Evolutionary conservation across 2,888 invertebrate species (phyloP).

Genomic region (Orchestes rusci): DNA sequence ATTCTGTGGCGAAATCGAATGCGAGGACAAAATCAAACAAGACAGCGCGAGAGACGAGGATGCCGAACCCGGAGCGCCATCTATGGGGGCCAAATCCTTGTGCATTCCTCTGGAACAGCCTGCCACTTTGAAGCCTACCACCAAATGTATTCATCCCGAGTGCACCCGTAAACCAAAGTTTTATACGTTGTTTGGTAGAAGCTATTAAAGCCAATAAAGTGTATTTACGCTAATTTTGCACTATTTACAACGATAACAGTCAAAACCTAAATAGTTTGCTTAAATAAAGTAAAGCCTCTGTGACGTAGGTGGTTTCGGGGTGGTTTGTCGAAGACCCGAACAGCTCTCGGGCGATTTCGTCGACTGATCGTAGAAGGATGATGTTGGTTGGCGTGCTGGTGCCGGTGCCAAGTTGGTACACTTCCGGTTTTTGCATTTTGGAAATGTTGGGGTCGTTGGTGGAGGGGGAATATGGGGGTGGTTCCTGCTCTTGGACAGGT

Average conservation of each 20-base stretch:
- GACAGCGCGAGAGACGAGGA: slow-evolving; percentile 71
- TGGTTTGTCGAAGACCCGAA: slow-evolving; percentile 28
- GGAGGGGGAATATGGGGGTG: slow-evolving; percentile 24
- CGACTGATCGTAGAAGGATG: slow-evolving; percentile 33
- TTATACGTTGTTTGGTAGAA: slow-evolving; percentile 92
- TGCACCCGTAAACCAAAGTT: slow-evolving; percentile 74
- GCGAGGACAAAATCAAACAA: slow-evolving; percentile 94
- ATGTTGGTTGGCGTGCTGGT: slow-evolving; percentile 11
- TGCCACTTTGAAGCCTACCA: slow-evolving; percentile 49
- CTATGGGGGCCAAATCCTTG: slow-evolving; percentile 99
- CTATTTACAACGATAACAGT: no score
- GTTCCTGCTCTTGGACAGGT: slow-evolving; percentile 2
- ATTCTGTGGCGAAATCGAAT: slow-evolving; percentile 84
- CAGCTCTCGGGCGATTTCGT: slow-evolving; percentile 35
- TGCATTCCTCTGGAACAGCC: slow-evolving; percentile 95
- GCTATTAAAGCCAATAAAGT: no score
- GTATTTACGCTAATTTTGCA: no score
- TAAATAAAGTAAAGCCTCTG: slow-evolving; percentile 36
- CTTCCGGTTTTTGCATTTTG: slow-evolving; percentile 8
- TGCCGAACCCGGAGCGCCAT: slow-evolving; percentile 72
- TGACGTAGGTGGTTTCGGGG: slow-evolving; percentile 33
- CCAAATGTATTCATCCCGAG: slow-evolving; percentile 80
- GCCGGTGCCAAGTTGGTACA: slow-evolving; percentile 14
- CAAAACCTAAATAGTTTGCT: slow-evolving; percentile 29
- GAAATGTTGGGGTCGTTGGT: slow-evolving; percentile 20